phyloP scores from a whole-genome alignment of 2,797 vertebrate genomes.

The Bufotes viridis region DNA sequence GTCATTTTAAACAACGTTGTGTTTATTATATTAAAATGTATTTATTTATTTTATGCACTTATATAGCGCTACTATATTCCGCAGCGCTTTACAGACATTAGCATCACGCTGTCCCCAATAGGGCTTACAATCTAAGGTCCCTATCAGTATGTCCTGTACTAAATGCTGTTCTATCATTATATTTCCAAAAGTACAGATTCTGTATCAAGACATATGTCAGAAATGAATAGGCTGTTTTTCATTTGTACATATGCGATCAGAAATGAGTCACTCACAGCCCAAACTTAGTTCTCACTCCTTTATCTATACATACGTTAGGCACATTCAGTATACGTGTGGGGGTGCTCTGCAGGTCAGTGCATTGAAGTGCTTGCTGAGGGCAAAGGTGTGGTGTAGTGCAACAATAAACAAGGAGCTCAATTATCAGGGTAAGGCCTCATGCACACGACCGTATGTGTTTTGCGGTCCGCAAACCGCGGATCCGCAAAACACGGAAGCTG shows the following conservation, averaged over 20 bases:
- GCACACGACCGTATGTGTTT: too few relatives aligned
- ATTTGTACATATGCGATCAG: background rate
- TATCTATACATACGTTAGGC: background rate
- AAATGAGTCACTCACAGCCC: background rate
- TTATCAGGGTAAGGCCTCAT: constrained; percentile 10
- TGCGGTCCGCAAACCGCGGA: too few relatives aligned
- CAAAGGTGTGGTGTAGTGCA: constrained; percentile 61
- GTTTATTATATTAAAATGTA: background rate
- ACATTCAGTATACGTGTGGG: background rate
- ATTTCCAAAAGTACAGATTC: background rate
- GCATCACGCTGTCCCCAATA: too few relatives aligned
- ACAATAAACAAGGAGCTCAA: constrained; percentile 39
- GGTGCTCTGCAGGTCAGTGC: constrained; percentile 32
- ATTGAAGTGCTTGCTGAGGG: constrained; percentile 35
- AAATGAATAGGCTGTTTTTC: background rate
- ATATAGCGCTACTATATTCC: too few relatives aligned
- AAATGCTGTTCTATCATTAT: background rate
- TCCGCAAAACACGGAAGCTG: too few relatives aligned
- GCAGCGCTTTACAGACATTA: too few relatives aligned
- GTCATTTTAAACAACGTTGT: background rate
- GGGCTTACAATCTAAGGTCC: too few relatives aligned
- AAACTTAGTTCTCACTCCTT: background rate
- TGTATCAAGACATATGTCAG: background rate
- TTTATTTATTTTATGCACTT: background rate
- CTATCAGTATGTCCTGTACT: background rate